These are phyloP conservation scores for Lypha dubia DNA, from an alignment of 2,888 invertebrate species.

Conservation along the genomic window DNA sequence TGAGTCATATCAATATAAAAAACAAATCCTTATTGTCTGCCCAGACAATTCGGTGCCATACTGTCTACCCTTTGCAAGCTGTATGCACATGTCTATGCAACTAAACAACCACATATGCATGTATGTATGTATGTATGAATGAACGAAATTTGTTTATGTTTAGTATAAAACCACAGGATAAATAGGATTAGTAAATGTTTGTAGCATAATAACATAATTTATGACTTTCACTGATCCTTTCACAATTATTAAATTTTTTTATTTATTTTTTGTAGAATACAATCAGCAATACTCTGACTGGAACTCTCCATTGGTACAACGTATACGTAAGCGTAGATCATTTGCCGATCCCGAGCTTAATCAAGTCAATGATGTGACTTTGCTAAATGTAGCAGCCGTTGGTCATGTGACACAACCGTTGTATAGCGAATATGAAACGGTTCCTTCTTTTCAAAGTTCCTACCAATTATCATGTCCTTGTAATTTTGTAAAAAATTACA, in stretches of 20 bases:
- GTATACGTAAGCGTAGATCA: slow-evolving; percentile 84
- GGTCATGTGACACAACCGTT: slow-evolving; percentile 46
- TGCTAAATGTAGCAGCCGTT: slow-evolving; percentile 74
- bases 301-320: slow-evolving; percentile 81
- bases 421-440: slow-evolving; percentile 39
- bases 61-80: slow-evolving; percentile 68
- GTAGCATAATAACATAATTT: neutral
- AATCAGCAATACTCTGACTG: slow-evolving; percentile 80
- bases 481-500: neutral
- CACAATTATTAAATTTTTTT: slow-evolving; percentile 18
- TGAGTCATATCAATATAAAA: slow-evolving; percentile 36
- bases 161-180: slow-evolving; percentile 56
- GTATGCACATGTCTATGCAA: slow-evolving; percentile 25
- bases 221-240: neutral
- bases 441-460: neutral
- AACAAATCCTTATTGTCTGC: slow-evolving; percentile 35
- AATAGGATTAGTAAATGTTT: slow-evolving; percentile 21
- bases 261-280: slow-evolving; percentile 77
- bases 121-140: neutral
- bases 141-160: slow-evolving; percentile 30
- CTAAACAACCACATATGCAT: neutral
- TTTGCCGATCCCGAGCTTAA: slow-evolving; percentile 84
- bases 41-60: slow-evolving; percentile 73
- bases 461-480: slow-evolving; percentile 19
- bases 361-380: slow-evolving; percentile 78